A percentile compares a stretch with the other conserved stretches of the same genome.
Conservation (phyloP, 2,113 vertebrate species). For the Halichoerus grypus region DNA sequence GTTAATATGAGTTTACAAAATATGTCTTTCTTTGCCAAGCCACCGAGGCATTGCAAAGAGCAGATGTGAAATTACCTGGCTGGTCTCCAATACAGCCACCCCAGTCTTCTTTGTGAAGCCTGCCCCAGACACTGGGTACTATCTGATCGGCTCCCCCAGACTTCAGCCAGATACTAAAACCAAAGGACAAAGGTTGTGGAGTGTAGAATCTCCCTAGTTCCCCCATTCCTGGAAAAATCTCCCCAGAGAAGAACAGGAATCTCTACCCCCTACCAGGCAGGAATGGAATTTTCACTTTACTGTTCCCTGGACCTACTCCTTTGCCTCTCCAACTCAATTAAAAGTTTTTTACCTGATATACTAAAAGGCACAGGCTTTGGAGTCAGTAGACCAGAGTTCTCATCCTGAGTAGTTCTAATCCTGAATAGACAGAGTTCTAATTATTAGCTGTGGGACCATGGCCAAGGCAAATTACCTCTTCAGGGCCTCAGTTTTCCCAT, state of each 20-base stretch:
- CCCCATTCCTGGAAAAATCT: neutral
- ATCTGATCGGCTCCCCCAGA: neutral
- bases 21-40: slow-evolving; percentile 42
- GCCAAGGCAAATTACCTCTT: neutral
- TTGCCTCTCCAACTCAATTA: neutral
- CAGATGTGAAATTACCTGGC: slow-evolving; percentile 44
- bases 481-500: neutral
- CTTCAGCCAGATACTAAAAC: slow-evolving; percentile 40
- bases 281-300: neutral
- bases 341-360: slow-evolving; percentile 45
- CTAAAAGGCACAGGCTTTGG: slow-evolving; percentile 44
- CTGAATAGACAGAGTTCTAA: neutral
- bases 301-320: neutral
- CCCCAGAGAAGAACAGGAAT: neutral
- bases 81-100: neutral
- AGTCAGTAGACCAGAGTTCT: neutral
- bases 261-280: neutral
- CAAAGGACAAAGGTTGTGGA: neutral
- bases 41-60: neutral
- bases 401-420: slow-evolving; percentile 26
- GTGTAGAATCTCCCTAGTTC: neutral
- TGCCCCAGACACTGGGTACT: neutral
- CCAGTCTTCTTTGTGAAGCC: neutral
- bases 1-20: slow-evolving; percentile 54
- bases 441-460: neutral